These are phyloP conservation scores for Drosophila mayri DNA, from an alignment of 1,140 invertebrate species.

Conservation along the genomic window DNA sequence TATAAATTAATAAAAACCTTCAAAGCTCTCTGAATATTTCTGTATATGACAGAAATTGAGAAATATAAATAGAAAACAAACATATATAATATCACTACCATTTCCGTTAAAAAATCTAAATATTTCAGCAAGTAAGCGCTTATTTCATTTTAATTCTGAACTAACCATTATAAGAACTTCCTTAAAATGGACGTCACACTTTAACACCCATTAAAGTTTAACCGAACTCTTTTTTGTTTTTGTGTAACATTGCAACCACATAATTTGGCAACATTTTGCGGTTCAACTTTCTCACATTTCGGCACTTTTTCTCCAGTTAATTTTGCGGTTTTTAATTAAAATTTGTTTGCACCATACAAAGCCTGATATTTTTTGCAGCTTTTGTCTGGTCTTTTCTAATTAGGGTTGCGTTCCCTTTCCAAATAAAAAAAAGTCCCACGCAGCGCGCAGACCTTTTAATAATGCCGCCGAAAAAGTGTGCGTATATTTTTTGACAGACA, in stretches of 20 bases:
- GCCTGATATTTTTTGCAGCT: slow-evolving; percentile 28
- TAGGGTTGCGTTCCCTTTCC: slow-evolving; percentile 35
- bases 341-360: slow-evolving; percentile 50
- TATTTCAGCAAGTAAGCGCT: neutral
- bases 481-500: slow-evolving; percentile 44
- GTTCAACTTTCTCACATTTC: slow-evolving; percentile 51
- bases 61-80: too few relatives aligned
- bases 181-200: neutral
- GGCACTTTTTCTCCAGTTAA: slow-evolving; percentile 53
- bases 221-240: neutral
- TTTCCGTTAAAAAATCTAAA: too few relatives aligned
- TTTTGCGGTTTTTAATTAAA: slow-evolving; percentile 56
- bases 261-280: slow-evolving; percentile 74
- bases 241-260: slow-evolving; percentile 49
- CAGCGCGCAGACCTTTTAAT: slow-evolving; percentile 36
- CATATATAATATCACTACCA: too few relatives aligned
- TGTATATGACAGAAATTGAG: too few relatives aligned
- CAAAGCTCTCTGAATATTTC: too few relatives aligned
- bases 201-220: neutral
- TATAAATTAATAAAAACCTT: too few relatives aligned
- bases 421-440: slow-evolving; percentile 20
- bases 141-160: neutral
- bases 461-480: slow-evolving; percentile 37
- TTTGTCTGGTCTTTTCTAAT: slow-evolving; percentile 48
- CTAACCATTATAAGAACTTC: neutral